A percentile compares a stretch with the other conserved stretches of the same genome.
These are phyloP conservation scores for Trichomycterus rosablanca DNA, from an alignment of 2,113 vertebrate species.

Conservation along the genomic window DNA sequence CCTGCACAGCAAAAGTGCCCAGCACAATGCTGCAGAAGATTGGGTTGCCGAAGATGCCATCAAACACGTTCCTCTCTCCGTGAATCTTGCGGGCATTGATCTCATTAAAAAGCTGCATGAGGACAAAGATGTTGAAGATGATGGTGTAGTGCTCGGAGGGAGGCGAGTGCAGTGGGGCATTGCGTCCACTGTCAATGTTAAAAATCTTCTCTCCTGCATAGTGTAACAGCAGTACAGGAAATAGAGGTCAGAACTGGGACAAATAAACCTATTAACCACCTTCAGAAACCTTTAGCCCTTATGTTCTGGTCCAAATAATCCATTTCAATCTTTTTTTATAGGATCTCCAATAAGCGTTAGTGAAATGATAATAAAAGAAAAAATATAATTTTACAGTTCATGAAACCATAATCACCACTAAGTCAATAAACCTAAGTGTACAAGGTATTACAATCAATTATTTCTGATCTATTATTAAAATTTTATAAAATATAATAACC, in stretches of 20 bases:
- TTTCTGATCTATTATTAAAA: too few species aligned
- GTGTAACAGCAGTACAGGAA: not conserved
- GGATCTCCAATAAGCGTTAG: too few species aligned
- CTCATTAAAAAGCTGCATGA: constrained; percentile 85
- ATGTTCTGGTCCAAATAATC: too few species aligned
- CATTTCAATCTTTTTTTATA: too few species aligned
- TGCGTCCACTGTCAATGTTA: constrained; percentile 82
- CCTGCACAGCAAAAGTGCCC: constrained; percentile 73
- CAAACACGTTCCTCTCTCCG: constrained; percentile 78
- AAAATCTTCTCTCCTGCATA: constrained; percentile 81
- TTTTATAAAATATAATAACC: too few species aligned
- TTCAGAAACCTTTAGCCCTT: too few species aligned
- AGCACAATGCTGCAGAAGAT: constrained; percentile 82
- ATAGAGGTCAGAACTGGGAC: not conserved
- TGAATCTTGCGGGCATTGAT: constrained; percentile 80
- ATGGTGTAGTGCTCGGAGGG: constrained; percentile 83
- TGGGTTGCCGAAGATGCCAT: constrained; percentile 76
- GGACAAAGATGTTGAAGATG: constrained; percentile 77
- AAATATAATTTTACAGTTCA: too few species aligned
- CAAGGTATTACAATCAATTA: too few species aligned
- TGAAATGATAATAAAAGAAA: too few species aligned
- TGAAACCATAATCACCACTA: too few species aligned
- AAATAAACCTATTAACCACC: too few species aligned
- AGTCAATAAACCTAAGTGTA: too few species aligned
- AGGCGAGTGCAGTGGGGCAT: constrained; percentile 79